A percentile compares a stretch with the other conserved stretches of the same genome.
Conservation (phyloP, 2,888 invertebrate species). For the Linnaemya vulpina region DNA sequence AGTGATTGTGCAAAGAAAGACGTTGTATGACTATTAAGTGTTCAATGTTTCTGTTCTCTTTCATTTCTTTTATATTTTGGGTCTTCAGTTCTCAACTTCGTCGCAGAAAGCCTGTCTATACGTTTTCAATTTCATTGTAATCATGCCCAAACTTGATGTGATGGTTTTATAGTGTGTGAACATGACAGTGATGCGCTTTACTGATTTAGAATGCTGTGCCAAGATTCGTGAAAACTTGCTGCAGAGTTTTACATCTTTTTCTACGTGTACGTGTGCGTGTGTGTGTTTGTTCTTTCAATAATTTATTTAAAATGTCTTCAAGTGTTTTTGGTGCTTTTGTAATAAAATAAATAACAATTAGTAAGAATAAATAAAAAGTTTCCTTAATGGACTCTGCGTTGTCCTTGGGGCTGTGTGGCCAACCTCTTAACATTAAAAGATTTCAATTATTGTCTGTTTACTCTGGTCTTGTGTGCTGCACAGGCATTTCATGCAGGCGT, state of each 20-base stretch:
- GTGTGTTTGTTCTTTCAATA: background rate
- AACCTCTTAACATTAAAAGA: background rate
- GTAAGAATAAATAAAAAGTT: constrained; percentile 23
- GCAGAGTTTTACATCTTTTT: background rate
- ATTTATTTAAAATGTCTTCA: background rate
- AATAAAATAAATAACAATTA: constrained; percentile 51
- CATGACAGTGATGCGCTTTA: constrained; percentile 46
- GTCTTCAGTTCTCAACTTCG: constrained; percentile 9
- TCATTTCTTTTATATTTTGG: background rate
- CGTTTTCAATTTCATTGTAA: constrained; percentile 57
- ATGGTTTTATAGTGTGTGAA: constrained; percentile 40
- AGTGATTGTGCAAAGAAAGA: background rate
- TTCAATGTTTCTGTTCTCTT: constrained; percentile 4
- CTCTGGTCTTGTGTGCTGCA: constrained; percentile 2
- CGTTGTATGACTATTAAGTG: constrained; percentile 25
- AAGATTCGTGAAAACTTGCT: constrained; percentile 5
- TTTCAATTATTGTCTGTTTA: constrained; percentile 42
- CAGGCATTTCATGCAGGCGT: background rate
- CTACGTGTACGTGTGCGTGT: background rate
- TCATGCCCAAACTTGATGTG: constrained; percentile 18
- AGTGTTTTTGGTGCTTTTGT: constrained; percentile 1
- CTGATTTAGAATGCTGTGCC: constrained; percentile 29
- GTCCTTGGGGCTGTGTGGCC: constrained; percentile 28
- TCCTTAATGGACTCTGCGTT: background rate
- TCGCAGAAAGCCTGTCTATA: constrained; percentile 33